phyloP scores from a whole-genome alignment of 2,797 vertebrate genomes.

The Carcharodon carcharias region DNA sequence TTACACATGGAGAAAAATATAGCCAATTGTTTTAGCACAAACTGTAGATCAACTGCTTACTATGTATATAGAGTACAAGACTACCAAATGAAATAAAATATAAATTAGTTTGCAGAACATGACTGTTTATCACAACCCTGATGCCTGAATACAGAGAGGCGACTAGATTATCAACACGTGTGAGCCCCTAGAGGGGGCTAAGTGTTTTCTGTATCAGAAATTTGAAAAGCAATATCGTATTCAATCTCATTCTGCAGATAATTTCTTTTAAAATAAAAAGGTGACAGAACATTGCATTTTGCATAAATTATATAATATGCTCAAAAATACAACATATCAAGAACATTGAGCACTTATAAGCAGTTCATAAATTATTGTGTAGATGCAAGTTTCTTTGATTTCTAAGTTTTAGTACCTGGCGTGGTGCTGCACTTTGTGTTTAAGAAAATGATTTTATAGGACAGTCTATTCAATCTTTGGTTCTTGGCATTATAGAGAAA shows the following conservation, averaged over 20 bases:
- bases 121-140: neutral
- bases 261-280: neutral
- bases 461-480: neutral
- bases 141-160: neutral
- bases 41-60: neutral
- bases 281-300: neutral
- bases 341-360: neutral
- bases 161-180: neutral
- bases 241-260: neutral
- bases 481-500: neutral
- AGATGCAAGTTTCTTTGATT: neutral
- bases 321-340: neutral
- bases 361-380: neutral
- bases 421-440: neutral
- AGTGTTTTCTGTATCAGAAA: slow-evolving; percentile 3
- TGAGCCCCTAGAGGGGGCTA: slow-evolving; percentile 45
- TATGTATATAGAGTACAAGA: no score
- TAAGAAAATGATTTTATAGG: neutral
- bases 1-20: neutral
- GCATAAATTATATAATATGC: neutral
- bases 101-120: neutral
- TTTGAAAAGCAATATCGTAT: neutral
- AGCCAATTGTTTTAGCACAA: neutral
- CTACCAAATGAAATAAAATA: neutral
- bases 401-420: neutral